Conservation (phyloP, 2,888 invertebrate species). For the Tigriopus californicus region DNA sequence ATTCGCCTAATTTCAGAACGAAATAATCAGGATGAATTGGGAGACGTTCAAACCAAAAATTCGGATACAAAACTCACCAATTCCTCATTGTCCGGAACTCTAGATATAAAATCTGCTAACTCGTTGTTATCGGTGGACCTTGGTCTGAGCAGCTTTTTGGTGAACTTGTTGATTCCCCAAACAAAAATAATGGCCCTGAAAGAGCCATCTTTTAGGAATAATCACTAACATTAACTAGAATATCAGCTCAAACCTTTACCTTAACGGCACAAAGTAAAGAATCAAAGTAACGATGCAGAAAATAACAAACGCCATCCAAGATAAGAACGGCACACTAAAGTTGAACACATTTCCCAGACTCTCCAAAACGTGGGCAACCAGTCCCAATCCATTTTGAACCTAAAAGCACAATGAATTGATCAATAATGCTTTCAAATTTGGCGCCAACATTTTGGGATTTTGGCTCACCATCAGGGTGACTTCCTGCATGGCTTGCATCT, state of each 20-base stretch:
- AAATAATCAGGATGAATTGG: too few relatives aligned
- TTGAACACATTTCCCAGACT: constrained; percentile 89
- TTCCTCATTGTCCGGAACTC: constrained; percentile 84
- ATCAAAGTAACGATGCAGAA: constrained; percentile 52
- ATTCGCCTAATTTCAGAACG: too few relatives aligned
- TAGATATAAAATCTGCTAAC: constrained; percentile 73
- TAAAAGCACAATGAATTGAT: not conserved
- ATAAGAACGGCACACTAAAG: constrained; percentile 89
- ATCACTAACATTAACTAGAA: too few relatives aligned
- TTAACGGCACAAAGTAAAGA: constrained; percentile 68
- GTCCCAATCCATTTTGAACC: constrained; percentile 10
- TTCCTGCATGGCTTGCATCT: constrained; percentile 86
- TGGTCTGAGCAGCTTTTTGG: constrained; percentile 72
- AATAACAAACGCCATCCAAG: constrained; percentile 69
- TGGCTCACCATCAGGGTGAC: constrained; percentile 71
- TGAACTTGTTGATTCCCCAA: constrained; percentile 93
- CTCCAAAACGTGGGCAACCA: constrained; percentile 35
- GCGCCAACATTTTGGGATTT: constrained; percentile 56
- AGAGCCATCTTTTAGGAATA: not conserved
- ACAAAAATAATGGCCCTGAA: constrained; percentile 53
- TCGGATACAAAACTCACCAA: constrained; percentile 52
- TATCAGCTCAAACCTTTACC: constrained; percentile 26
- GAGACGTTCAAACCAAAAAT: too few relatives aligned
- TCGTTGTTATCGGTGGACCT: constrained; percentile 94
- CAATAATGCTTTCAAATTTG: not conserved